Conservation (phyloP, 2,113 vertebrate species). For the Diadophis punctatus region DNA sequence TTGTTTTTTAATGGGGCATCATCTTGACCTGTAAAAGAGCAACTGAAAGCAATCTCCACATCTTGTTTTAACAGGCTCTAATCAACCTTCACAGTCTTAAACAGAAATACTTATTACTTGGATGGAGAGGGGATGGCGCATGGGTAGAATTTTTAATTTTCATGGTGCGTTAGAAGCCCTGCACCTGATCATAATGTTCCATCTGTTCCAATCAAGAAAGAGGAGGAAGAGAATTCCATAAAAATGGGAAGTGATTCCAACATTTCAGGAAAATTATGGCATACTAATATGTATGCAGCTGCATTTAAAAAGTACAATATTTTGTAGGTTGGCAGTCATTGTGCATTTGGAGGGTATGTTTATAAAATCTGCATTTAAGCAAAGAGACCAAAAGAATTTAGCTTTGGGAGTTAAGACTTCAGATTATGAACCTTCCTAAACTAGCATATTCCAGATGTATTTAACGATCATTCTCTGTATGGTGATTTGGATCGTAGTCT, state of each 20-base stretch:
- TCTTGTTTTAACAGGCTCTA: slow-evolving; percentile 2
- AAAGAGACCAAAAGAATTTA: neutral
- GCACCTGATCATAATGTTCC: neutral
- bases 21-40: slow-evolving; percentile 10
- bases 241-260: neutral
- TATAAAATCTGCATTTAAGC: neutral
- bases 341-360: neutral
- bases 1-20: neutral
- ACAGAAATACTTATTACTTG: neutral
- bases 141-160: neutral
- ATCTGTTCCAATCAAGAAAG: neutral
- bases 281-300: neutral
- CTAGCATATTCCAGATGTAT: neutral
- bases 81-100: neutral
- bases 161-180: neutral
- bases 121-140: neutral
- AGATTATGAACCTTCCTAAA: neutral
- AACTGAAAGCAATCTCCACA: slow-evolving; percentile 10
- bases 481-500: neutral
- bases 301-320: neutral
- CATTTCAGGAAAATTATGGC: neutral
- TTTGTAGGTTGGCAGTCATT: neutral
- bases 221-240: neutral
- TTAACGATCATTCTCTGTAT: neutral
- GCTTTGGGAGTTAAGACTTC: neutral